Percentiles rank a stretch among this genome's conserved stretches.
Evolutionary conservation across 2,113 vertebrate species (phyloP).

Genomic region (Athene cunicularia): DNA sequence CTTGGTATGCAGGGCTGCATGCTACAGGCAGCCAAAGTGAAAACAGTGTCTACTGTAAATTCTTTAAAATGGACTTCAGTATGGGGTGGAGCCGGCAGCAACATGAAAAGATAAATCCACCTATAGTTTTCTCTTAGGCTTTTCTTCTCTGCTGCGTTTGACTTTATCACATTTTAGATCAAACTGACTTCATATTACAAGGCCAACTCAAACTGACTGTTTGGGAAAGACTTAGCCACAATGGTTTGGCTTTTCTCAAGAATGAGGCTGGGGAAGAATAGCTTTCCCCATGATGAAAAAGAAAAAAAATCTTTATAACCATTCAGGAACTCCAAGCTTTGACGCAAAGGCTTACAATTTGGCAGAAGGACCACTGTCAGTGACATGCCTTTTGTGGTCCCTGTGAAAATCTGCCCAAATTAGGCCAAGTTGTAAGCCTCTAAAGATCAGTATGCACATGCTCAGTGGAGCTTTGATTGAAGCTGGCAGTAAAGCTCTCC

Average conservation of each 20-base stretch:
- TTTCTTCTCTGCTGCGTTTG: neutral
- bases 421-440: conserved; percentile 42
- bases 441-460: neutral
- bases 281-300: neutral
- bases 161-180: conserved; percentile 28
- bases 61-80: conserved; percentile 28
- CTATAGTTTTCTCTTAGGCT: neutral
- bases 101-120: conserved; percentile 27
- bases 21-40: neutral
- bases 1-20: conserved; percentile 4
- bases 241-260: conserved; percentile 4
- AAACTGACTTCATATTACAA: neutral
- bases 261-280: neutral
- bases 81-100: conserved; percentile 32
- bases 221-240: conserved; percentile 6
- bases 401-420: conserved; percentile 58
- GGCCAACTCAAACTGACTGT: neutral
- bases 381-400: neutral
- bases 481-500: neutral
- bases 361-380: conserved; percentile 38
- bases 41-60: neutral
- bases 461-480: neutral
- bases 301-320: neutral
- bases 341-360: conserved; percentile 22
- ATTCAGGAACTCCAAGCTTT: neutral